These are phyloP conservation scores for Phasianus colchicus DNA, from an alignment of 2,113 vertebrate genomes.

Conservation along the genomic window DNA sequence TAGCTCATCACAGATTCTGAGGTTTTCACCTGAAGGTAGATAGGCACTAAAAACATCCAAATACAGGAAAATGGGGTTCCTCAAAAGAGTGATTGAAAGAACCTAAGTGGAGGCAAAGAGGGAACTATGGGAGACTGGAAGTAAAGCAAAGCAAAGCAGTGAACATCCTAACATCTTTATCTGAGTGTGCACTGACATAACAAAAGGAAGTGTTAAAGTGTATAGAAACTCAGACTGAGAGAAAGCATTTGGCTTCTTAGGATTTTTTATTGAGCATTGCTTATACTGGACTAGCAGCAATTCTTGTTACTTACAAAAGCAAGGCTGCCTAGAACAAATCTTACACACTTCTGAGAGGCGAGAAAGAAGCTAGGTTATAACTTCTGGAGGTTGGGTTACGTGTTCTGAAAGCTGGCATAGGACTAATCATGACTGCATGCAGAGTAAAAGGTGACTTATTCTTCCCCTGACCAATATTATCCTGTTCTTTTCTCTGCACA, in stretches of 20 bases:
- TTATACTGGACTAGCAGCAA: neutral
- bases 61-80: neutral
- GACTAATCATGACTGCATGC: neutral
- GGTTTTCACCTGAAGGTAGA: neutral
- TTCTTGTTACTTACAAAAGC: neutral
- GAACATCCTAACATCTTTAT: neutral
- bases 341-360: neutral
- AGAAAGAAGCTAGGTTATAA: neutral
- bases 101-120: neutral
- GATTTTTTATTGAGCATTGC: neutral
- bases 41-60: neutral
- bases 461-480: neutral
- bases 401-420: neutral
- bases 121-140: neutral
- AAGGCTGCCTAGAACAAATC: neutral
- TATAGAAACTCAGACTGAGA: neutral
- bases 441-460: neutral
- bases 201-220: neutral
- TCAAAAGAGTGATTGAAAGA: neutral
- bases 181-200: neutral
- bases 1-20: neutral
- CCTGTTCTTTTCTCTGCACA: neutral
- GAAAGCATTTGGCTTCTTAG: neutral
- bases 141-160: neutral
- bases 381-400: neutral